These are phyloP conservation scores for Paratilapia polleni DNA, from an alignment of 2,113 vertebrate species.

Conservation along the genomic window DNA sequence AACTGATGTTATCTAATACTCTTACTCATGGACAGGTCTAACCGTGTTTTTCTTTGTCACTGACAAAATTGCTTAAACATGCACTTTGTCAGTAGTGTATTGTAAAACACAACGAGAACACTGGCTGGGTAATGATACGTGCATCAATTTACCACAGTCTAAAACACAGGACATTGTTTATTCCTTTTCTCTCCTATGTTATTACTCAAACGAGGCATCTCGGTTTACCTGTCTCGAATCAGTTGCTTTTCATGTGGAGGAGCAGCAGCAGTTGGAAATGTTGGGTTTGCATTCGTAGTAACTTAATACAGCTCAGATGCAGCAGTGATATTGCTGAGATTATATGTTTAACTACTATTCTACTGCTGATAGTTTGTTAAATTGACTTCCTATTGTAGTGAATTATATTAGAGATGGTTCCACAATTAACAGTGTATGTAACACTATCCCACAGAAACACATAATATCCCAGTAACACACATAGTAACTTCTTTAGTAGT, in stretches of 20 bases:
- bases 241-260: background rate
- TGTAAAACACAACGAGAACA: slow-evolving; percentile 3
- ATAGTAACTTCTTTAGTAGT: background rate
- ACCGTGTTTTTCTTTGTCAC: background rate
- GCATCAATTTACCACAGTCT: background rate
- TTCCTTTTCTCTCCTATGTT: background rate
- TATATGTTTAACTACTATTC: background rate
- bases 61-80: background rate
- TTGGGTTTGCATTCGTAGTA: background rate
- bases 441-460: background rate
- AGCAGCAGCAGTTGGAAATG: background rate
- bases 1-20: background rate
- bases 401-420: background rate
- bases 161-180: background rate
- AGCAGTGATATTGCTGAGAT: background rate
- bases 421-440: background rate
- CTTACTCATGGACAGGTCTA: background rate
- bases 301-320: slow-evolving; percentile 4
- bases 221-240: background rate
- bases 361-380: background rate
- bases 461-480: background rate
- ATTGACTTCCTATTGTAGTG: background rate
- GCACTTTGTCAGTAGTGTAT: background rate
- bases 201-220: background rate
- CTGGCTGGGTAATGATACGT: background rate